Conservation (phyloP, 2,888 invertebrate species). For the Busseola fusca region DNA sequence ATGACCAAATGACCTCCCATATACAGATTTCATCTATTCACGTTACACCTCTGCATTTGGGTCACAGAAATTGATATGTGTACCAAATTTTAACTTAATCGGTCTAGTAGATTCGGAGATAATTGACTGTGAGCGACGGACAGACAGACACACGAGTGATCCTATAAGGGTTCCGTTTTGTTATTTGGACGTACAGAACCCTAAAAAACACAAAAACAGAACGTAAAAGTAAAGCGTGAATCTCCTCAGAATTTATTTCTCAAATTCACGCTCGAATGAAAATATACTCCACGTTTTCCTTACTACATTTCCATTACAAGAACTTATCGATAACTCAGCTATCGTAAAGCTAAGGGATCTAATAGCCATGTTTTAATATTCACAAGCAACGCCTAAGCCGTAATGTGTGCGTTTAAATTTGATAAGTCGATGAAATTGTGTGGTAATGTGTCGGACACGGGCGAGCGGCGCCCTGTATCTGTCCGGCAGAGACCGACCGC, state of each 20-base stretch:
- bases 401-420: conserved; percentile 72
- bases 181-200: too few species aligned
- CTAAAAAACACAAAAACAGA: not conserved
- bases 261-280: conserved; percentile 21
- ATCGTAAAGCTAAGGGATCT: conserved; percentile 45
- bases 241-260: not conserved
- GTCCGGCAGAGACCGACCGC: conserved; percentile 64
- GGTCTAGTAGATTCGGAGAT: too few species aligned
- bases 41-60: too few species aligned
- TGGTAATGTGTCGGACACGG: conserved; percentile 82
- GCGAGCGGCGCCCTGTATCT: conserved; percentile 70
- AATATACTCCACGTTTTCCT: conserved; percentile 12
- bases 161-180: too few species aligned
- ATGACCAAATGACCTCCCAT: too few species aligned
- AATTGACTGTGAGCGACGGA: too few species aligned
- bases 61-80: too few species aligned
- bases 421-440: conserved; percentile 82
- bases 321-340: conserved; percentile 27
- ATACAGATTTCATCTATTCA: too few species aligned
- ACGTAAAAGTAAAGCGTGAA: not conserved
- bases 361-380: conserved; percentile 58
- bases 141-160: too few species aligned
- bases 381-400: conserved; percentile 54
- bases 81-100: too few species aligned
- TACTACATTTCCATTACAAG: conserved; percentile 27